Evolutionary conservation across 2,113 vertebrate genomes (phyloP).

Genomic region (Aphelocoma coerulescens): DNA sequence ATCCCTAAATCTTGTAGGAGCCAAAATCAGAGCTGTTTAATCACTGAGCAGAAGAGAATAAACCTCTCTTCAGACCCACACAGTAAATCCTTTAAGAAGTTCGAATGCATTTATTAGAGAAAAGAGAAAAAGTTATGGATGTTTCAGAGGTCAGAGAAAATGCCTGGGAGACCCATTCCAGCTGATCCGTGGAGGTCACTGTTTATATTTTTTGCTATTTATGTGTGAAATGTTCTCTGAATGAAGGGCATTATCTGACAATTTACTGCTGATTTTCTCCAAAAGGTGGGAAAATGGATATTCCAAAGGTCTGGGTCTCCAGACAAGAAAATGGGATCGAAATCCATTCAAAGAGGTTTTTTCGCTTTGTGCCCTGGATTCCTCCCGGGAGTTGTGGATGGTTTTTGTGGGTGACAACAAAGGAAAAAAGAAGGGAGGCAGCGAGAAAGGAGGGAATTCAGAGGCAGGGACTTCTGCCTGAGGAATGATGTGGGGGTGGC

Average conservation of each 20-base stretch:
- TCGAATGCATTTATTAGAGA: not conserved
- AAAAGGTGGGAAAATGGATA: not conserved
- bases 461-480: not conserved
- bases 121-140: not conserved
- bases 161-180: slow-evolving; percentile 30
- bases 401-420: slow-evolving; percentile 2
- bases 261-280: slow-evolving; percentile 34
- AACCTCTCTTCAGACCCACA: not conserved
- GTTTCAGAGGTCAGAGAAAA: slow-evolving; percentile 18
- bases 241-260: slow-evolving; percentile 50
- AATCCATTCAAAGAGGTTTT: not conserved
- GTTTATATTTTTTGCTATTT: slow-evolving; percentile 45
- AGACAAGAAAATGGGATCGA: not conserved
- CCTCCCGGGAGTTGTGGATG: not conserved
- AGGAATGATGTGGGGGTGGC: not conserved
- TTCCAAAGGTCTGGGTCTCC: slow-evolving; percentile 1
- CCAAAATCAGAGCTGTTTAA: not conserved
- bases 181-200: slow-evolving; percentile 21
- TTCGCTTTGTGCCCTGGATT: not conserved
- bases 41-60: not conserved
- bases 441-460: not conserved
- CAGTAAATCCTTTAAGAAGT: slow-evolving; percentile 8
- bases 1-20: not conserved
- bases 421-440: not conserved
- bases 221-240: slow-evolving; percentile 51